Conservation (phyloP, 2,113 vertebrate genomes). For the Seriola rivoliana region DNA sequence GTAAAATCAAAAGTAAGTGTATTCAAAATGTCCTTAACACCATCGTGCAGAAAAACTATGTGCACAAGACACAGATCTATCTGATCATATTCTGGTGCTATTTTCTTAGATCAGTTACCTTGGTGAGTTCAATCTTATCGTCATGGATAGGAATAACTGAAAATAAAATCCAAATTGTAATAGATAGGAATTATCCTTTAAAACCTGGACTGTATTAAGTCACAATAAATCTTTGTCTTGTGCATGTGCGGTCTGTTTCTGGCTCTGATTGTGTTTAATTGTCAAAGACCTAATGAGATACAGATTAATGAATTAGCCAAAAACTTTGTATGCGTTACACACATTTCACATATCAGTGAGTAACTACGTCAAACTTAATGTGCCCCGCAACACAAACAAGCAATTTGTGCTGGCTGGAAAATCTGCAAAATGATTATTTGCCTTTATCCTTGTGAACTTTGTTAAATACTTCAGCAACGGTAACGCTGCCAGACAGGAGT, state of each 20-base stretch:
- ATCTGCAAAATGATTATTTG: not conserved
- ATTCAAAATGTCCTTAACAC: no score
- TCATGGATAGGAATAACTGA: not conserved
- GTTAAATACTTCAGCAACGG: constrained; percentile 30
- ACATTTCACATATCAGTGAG: not conserved
- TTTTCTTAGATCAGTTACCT: no score
- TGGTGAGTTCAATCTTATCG: no score
- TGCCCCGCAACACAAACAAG: not conserved
- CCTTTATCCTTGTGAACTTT: constrained; percentile 19
- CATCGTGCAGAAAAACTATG: no score
- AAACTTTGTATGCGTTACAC: not conserved
- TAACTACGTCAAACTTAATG: not conserved
- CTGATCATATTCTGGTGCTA: no score
- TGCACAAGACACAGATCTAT: no score
- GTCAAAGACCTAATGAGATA: not conserved
- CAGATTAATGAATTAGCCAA: not conserved
- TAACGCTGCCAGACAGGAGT: not conserved
- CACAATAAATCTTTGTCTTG: not conserved
- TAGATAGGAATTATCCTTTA: not conserved
- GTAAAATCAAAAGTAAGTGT: no score
- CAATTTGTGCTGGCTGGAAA: not conserved
- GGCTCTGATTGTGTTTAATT: not conserved
- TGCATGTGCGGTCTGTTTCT: not conserved
- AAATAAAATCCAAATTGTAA: not conserved
- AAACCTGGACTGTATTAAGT: not conserved